phyloP scores from a whole-genome alignment of 2,888 invertebrate genomes.

The Brachypalpus laphriformis region DNA sequence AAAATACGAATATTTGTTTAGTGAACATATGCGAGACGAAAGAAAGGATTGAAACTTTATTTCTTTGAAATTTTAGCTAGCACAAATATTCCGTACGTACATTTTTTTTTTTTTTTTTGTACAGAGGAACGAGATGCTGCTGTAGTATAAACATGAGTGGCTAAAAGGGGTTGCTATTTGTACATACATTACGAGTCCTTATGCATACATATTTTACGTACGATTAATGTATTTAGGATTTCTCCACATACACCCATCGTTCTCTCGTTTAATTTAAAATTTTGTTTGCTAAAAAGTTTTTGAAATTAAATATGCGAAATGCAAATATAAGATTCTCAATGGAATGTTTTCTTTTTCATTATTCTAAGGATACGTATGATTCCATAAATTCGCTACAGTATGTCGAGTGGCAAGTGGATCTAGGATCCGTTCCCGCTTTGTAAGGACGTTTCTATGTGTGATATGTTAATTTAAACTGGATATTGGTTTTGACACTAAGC shows the following conservation, averaged over 20 bases:
- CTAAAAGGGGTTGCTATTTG: conserved; percentile 62
- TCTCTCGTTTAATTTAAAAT: conserved; percentile 69
- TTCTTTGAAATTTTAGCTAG: conserved; percentile 56
- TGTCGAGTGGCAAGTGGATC: conserved; percentile 21
- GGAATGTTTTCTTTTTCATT: conserved; percentile 73
- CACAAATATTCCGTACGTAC: background rate
- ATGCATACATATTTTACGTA: conserved; percentile 69
- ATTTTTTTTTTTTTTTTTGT: conserved; percentile 29
- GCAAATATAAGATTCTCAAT: conserved; percentile 74
- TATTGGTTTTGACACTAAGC: conserved; percentile 40
- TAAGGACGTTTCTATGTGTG: conserved; percentile 11
- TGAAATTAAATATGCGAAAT: conserved; percentile 73
- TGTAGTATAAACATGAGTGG: conserved; percentile 40
- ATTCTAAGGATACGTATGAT: conserved; percentile 65
- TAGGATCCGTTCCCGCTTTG: conserved; percentile 33
- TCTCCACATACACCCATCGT: conserved; percentile 13
- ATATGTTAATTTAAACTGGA: conserved; percentile 49
- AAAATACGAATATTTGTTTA: conserved; percentile 54
- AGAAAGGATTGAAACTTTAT: conserved; percentile 72
- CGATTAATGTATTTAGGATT: conserved; percentile 73
- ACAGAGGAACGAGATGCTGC: conserved; percentile 33
- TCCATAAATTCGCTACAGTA: conserved; percentile 47
- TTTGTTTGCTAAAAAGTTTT: conserved; percentile 74
- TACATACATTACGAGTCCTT: conserved; percentile 62
- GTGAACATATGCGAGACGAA: conserved; percentile 43